Conservation (phyloP, 2,113 vertebrate species). For the Xerus inauris region DNA sequence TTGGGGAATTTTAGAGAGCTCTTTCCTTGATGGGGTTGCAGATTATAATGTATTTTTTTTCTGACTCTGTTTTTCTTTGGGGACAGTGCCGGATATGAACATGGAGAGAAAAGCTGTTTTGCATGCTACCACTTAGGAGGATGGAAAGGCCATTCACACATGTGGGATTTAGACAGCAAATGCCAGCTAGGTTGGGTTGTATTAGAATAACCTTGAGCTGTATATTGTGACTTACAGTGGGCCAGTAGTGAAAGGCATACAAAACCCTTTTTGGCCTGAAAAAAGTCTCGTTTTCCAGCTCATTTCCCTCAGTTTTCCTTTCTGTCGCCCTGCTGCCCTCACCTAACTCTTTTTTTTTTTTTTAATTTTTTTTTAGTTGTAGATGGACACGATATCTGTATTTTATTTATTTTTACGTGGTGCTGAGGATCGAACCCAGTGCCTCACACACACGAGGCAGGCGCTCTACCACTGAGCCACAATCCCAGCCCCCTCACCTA, state of each 20-base stretch:
- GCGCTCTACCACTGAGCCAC: too few species aligned
- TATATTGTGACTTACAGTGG: neutral
- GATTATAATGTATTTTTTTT: neutral
- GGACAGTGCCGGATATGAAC: neutral
- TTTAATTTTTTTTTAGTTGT: too few species aligned
- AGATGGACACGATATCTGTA: too few species aligned
- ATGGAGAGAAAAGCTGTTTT: neutral
- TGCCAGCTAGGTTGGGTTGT: neutral
- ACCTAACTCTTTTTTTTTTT: neutral
- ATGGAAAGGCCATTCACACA: neutral
- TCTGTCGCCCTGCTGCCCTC: neutral
- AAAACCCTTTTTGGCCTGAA: neutral
- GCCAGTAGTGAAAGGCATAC: neutral
- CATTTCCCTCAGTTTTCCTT: neutral
- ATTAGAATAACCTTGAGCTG: neutral
- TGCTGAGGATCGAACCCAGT: too few species aligned
- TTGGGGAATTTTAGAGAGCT: neutral
- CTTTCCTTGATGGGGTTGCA: neutral
- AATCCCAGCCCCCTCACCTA: too few species aligned
- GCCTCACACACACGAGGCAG: too few species aligned
- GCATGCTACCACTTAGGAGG: neutral
- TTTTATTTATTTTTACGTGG: too few species aligned
- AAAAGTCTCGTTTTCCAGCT: neutral
- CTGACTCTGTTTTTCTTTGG: conserved; percentile 17
- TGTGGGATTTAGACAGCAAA: neutral